Percentiles rank a stretch among this genome's conserved stretches.
These are phyloP conservation scores for Aegotheles bennettii DNA, from an alignment of 2,113 vertebrate genomes.

Conservation along the genomic window DNA sequence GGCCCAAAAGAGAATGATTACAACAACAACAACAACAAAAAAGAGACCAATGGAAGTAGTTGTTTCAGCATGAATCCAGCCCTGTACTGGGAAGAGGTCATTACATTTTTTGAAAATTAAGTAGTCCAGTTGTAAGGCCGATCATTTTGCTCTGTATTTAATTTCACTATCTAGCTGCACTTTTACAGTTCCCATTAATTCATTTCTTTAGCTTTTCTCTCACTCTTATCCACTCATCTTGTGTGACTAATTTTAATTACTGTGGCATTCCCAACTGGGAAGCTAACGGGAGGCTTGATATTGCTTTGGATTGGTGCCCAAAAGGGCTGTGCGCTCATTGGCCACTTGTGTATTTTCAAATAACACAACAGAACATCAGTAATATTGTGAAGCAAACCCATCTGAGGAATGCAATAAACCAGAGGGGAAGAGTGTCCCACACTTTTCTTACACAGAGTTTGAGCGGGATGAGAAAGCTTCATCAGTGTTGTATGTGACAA, in stretches of 20 bases:
- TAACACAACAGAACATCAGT: background rate
- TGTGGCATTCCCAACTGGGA: background rate
- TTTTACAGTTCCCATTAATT: constrained; percentile 1
- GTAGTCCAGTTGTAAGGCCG: background rate
- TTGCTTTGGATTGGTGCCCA: constrained; percentile 44
- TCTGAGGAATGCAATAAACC: background rate
- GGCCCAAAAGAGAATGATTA: background rate
- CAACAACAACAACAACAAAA: too few relatives aligned
- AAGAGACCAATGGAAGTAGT: background rate
- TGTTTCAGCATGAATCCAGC: background rate
- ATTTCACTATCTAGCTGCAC: background rate
- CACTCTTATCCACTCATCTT: background rate
- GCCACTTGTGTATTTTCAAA: background rate
- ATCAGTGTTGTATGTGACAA: accelerated
- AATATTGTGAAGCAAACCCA: background rate
- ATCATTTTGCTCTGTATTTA: background rate
- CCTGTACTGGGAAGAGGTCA: background rate
- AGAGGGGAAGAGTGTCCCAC: background rate
- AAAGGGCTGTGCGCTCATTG: background rate
- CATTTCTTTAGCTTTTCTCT: background rate
- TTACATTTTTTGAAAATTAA: accelerated
- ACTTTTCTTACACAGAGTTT: background rate
- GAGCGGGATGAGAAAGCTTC: background rate
- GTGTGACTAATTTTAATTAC: constrained; percentile 53
- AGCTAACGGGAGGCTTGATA: background rate